Evolutionary conservation across 2,888 invertebrate genomes (phyloP).

Genomic region (Ametastegia equiseti): DNA sequence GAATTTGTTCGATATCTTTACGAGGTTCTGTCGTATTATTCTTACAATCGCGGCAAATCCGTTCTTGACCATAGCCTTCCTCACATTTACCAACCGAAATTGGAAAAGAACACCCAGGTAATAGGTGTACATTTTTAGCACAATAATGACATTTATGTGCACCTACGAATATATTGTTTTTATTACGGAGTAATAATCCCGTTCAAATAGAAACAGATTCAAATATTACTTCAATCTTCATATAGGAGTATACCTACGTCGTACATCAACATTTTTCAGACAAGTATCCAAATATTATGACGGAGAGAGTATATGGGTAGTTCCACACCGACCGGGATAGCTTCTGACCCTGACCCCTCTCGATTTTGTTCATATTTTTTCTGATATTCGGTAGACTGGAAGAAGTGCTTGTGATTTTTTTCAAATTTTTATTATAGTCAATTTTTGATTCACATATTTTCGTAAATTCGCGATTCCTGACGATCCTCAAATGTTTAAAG

Average conservation of each 20-base stretch:
- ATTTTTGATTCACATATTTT: too few species aligned
- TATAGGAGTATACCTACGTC: neutral
- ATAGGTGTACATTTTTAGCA: neutral
- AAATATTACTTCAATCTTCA: neutral
- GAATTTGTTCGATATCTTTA: neutral
- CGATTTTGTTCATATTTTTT: too few species aligned
- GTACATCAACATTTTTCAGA: neutral
- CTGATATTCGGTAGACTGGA: too few species aligned
- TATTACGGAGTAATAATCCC: neutral
- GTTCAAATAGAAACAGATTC: neutral
- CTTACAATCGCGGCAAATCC: slow-evolving; percentile 26
- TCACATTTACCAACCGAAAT: slow-evolving; percentile 27
- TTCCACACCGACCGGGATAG: too few species aligned
- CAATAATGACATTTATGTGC: slow-evolving; percentile 31
- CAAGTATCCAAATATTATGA: neutral
- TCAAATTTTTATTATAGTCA: too few species aligned
- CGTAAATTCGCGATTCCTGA: too few species aligned
- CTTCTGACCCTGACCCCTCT: too few species aligned
- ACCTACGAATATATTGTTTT: neutral
- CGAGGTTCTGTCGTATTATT: neutral
- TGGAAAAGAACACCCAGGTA: slow-evolving; percentile 7
- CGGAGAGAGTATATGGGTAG: neutral
- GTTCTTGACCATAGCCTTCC: slow-evolving; percentile 10
- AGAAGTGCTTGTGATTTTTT: too few species aligned
- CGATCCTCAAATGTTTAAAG: too few species aligned